phyloP scores from a whole-genome alignment of 1,140 invertebrate genomes.

The Drosophila yakuba region DNA sequence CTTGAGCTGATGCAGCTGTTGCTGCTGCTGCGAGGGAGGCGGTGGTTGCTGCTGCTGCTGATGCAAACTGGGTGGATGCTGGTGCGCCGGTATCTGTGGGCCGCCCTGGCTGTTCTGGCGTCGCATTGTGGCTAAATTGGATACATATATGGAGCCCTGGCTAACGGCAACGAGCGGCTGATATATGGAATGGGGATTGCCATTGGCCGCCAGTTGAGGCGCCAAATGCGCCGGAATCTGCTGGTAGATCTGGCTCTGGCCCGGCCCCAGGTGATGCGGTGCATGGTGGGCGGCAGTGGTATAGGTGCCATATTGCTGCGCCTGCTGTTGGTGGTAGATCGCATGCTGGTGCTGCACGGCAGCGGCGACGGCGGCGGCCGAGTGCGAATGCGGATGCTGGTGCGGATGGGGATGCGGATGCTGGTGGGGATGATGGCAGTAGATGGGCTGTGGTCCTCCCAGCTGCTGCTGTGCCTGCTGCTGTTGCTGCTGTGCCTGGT shows the following conservation, averaged over 20 bases:
- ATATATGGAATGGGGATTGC: conserved; percentile 83
- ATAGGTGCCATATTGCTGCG: conserved; percentile 78
- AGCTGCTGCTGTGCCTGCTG: conserved; percentile 79
- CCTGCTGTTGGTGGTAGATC: conserved; percentile 79
- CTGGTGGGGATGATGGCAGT: conserved; percentile 81
- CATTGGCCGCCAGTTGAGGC: conserved; percentile 65
- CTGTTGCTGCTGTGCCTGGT: conserved; percentile 45
- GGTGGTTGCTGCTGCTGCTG: conserved; percentile 57
- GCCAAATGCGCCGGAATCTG: conserved; percentile 80
- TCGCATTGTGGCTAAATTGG: conserved; percentile 81
- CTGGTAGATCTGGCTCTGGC: conserved; percentile 81
- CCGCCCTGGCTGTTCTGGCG: conserved; percentile 78
- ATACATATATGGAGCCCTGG: conserved; percentile 80
- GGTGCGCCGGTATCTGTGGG: conserved; percentile 72
- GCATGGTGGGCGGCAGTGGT: conserved; percentile 76
- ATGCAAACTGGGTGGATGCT: conserved; percentile 54
- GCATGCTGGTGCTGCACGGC: conserved; percentile 82
- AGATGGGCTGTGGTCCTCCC: conserved; percentile 83
- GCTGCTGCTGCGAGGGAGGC: conserved; percentile 63
- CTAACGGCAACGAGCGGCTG: conserved; percentile 81
- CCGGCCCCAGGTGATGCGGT: conserved; percentile 73
- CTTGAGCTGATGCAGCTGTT: conserved; percentile 72
- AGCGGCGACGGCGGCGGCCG: conserved; percentile 76
- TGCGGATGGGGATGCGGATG: conserved; percentile 82
- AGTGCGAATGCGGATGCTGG: conserved; percentile 80